phyloP scores from a whole-genome alignment of 2,797 vertebrate genomes.

The Coregonus sp. region DNA sequence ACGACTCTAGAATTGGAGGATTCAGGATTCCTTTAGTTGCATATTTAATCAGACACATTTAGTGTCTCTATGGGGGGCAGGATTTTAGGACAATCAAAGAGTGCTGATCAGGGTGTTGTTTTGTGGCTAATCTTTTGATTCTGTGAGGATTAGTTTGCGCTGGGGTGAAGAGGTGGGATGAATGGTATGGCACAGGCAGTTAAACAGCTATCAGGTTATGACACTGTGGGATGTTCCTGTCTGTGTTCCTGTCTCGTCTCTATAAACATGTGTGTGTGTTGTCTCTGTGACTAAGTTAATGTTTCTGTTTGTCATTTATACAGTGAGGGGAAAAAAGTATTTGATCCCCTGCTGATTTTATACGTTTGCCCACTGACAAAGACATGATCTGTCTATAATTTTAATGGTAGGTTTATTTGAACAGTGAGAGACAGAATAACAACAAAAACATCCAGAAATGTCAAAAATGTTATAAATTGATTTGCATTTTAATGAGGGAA shows the following conservation, averaged over 20 bases:
- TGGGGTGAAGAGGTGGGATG: not conserved
- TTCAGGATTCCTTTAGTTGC: not conserved
- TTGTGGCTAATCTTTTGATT: not conserved
- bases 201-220: not conserved
- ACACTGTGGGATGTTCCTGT: not conserved
- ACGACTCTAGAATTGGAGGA: not conserved
- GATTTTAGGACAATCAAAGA: not conserved
- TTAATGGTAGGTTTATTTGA: no score
- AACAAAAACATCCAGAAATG: no score
- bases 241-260: not conserved
- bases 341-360: no score
- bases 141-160: not conserved
- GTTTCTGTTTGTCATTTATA: not conserved
- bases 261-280: not conserved
- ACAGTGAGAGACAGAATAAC: no score
- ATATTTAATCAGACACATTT: slow-evolving; percentile 6
- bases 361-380: no score
- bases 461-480: no score
- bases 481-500: no score
- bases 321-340: no score
- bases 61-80: not conserved
- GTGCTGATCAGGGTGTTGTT: not conserved
- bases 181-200: no score
- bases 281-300: not conserved
- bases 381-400: no score